Conservation (phyloP, 2,797 vertebrate genomes). For the Esox masquinongy region DNA sequence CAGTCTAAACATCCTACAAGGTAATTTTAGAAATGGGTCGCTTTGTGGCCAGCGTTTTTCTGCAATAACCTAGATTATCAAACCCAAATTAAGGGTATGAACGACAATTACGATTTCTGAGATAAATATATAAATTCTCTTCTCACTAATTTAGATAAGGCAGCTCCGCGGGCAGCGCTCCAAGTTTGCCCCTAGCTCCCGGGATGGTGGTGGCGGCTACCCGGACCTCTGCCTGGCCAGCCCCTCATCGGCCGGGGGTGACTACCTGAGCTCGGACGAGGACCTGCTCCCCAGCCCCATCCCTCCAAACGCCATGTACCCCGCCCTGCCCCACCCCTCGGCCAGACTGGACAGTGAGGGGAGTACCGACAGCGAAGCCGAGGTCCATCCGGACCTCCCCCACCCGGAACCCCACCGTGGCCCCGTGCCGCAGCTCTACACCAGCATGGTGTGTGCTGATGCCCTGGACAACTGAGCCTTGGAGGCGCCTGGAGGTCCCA, state of each 20-base stretch:
- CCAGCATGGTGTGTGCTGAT: constrained; percentile 75
- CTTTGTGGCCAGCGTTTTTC: neutral
- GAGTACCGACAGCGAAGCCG: constrained; percentile 90
- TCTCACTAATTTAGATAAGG: constrained; percentile 75
- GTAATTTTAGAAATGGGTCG: constrained; percentile 27
- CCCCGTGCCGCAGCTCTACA: constrained; percentile 67
- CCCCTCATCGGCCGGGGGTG: constrained; percentile 83
- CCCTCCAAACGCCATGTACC: constrained; percentile 81
- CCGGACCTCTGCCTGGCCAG: constrained; percentile 83
- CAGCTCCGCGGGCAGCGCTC: constrained; percentile 83
- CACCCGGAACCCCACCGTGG: constrained; percentile 42
- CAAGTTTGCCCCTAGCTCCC: constrained; percentile 71
- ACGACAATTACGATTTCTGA: neutral
- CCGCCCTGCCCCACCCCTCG: constrained; percentile 77
- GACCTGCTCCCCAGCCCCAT: constrained; percentile 86
- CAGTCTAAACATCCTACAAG: constrained; percentile 13
- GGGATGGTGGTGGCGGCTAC: constrained; percentile 70
- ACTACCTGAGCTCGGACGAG: constrained; percentile 93
- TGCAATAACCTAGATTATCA: neutral
- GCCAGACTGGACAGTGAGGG: constrained; percentile 84
- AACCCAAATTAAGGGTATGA: neutral
- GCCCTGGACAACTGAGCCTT: constrained; percentile 74
- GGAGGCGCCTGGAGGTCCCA: constrained; percentile 21
- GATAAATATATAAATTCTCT: neutral
- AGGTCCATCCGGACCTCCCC: constrained; percentile 67